phyloP scores from a whole-genome alignment of 2,888 invertebrate genomes.

The Strigamia crassipes region DNA sequence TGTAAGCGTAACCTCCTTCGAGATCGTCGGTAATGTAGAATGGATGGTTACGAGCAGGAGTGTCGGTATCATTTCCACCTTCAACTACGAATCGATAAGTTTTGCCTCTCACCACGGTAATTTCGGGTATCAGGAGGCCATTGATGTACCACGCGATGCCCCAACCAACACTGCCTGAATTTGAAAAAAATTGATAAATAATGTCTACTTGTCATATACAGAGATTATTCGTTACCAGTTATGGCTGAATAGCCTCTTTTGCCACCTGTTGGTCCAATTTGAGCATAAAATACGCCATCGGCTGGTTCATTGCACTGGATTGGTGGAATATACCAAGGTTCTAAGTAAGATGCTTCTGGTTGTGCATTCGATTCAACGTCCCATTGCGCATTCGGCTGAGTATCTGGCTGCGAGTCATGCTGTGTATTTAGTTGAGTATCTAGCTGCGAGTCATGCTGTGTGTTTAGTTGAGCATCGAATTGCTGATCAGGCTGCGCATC shows the following conservation, averaged over 20 bases:
- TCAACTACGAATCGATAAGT: constrained; percentile 85
- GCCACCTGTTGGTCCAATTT: constrained; percentile 86
- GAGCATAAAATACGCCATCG: constrained; percentile 88
- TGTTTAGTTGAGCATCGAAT: background rate
- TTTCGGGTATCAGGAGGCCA: constrained; percentile 84
- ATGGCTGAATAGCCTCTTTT: constrained; percentile 77
- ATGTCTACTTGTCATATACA: background rate
- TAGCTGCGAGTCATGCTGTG: background rate
- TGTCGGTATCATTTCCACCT: constrained; percentile 77
- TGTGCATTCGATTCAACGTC: constrained; percentile 53
- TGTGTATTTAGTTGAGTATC: background rate
- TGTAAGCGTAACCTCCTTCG: constrained; percentile 85
- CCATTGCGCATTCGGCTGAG: background rate
- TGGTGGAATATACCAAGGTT: constrained; percentile 80
- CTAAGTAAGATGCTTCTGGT: constrained; percentile 49
- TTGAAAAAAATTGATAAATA: background rate
- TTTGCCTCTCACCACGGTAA: constrained; percentile 82
- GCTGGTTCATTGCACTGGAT: constrained; percentile 88
- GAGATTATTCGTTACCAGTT: constrained; percentile 65
- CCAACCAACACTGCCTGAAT: constrained; percentile 85
- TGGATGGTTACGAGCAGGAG: constrained; percentile 85
- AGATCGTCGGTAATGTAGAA: constrained; percentile 88
- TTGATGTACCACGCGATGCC: constrained; percentile 94
- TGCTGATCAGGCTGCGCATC: background rate
- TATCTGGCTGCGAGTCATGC: background rate